Evolutionary conservation across 2,888 invertebrate genomes (phyloP), one percentile per base, ranked within the genome.

Genomic region (Sminthurinus aureus): DNA sequence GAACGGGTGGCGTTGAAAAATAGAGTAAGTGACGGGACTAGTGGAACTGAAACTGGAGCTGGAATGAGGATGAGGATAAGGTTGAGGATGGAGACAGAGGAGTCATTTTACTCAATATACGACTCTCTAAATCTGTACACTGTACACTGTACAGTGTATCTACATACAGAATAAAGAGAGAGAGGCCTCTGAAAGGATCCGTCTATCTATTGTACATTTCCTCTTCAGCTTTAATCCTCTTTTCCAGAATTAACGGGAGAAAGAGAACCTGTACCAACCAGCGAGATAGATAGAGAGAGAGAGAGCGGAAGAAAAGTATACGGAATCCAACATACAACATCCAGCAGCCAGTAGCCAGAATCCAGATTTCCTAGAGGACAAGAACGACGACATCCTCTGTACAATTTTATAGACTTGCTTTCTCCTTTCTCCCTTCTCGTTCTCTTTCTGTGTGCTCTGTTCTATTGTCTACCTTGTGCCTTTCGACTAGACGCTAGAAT

Each of bases 1-100:
- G 18, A 18, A 58, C 58, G 58, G 9, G 58, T 58, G 4, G 4
- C 18, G 13, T 73, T 79, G 67, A 81, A 83, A 85, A 85, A 83
- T 85, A 85, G 81, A 81, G 80, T 52, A 50, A 20, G 69, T 38
- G 67, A 13, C 13, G 13, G 50, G 13, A 12, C 50, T 8, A 52
- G 69, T n/a, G n/a, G 20, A 24, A 20, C 24, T 24, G 24, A 51
- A 6, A 76, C 18, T 76, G 12, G 13, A n/a, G n/a, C n/a, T n/a
- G 58, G 58, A 58, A 58, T 58, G 38, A 58, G 9, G 58, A 58
- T 58, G 58, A 15, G 15, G 15, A 58, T 58, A 58, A 58, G 18
- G 58, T 58, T 58, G 58, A 58, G 9, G 38, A 38, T 38, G 38
- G 38, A 38, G 38, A 38, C 38, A 38, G 38, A 38, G 38, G 38